Percentiles rank a stretch among this genome's conserved stretches.
Evolutionary conservation across 23 tunicate genomes (phyloP).

Genomic region (Phallusia fumigata): DNA sequence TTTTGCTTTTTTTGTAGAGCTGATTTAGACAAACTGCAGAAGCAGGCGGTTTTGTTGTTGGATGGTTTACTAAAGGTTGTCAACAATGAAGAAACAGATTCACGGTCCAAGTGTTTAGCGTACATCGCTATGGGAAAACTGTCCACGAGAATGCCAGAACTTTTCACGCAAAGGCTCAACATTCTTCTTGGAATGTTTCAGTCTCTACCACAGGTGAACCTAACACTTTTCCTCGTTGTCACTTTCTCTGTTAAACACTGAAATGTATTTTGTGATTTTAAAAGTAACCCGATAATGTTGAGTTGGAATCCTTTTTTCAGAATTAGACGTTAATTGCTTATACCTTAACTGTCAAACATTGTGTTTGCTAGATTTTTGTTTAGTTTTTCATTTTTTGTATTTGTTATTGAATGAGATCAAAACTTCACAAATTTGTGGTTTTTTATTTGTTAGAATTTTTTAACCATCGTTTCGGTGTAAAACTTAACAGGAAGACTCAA

Average conservation of each 20-base stretch:
- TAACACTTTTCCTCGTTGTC: neutral
- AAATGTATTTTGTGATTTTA: no score
- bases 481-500: constrained; percentile 38
- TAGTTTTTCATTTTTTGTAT: no score
- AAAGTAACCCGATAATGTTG: no score
- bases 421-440: no score
- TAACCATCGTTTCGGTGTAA: neutral
- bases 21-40: constrained; percentile 13
- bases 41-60: constrained; percentile 60
- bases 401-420: no score
- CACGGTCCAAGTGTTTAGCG: constrained; percentile 31
- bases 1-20: neutral
- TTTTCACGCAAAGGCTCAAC: constrained; percentile 35
- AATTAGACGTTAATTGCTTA: no score
- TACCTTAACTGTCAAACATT: no score
- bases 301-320: no score
- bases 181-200: constrained; percentile 45
- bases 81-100: constrained; percentile 34
- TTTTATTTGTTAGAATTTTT: no score
- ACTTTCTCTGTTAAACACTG: no score
- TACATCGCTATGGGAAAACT: constrained; percentile 62
- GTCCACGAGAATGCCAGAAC: constrained; percentile 35
- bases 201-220: constrained; percentile 40
- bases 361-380: no score
- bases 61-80: constrained; percentile 58